phyloP scores from a whole-genome alignment of 1,140 invertebrate genomes.

The Idris sp. region DNA sequence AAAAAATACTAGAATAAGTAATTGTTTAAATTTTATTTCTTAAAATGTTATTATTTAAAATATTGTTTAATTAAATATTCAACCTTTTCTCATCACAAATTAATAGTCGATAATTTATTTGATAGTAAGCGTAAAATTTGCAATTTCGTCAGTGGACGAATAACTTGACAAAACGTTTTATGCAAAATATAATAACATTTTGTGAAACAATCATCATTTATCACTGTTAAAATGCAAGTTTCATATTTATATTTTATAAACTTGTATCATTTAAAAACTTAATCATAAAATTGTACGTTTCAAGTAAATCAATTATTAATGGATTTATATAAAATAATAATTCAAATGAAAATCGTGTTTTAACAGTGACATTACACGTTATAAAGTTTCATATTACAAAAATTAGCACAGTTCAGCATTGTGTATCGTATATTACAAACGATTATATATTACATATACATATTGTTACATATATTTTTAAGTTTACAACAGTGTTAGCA shows the following conservation, averaged over 20 bases:
- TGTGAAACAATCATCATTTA: constrained; percentile 34
- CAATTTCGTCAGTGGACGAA: constrained; percentile 47
- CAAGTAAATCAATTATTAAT: too few species aligned
- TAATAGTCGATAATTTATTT: constrained; percentile 22
- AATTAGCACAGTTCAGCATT: constrained; percentile 22
- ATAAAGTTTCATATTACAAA: constrained; percentile 16
- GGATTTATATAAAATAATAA: not conserved
- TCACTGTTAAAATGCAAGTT: constrained; percentile 17
- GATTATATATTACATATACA: constrained; percentile 14
- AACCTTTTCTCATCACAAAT: constrained; percentile 10
- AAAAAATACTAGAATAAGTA: too few species aligned
- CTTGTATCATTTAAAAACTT: too few species aligned
- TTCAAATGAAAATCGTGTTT: constrained; percentile 5
- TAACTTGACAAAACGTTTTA: constrained; percentile 57
- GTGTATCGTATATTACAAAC: constrained; percentile 32
- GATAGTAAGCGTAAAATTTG: constrained; percentile 57
- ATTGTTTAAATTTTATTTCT: not conserved
- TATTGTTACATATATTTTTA: constrained; percentile 21
- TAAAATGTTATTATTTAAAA: not conserved
- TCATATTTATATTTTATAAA: not conserved
- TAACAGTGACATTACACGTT: constrained; percentile 13
- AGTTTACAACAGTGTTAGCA: constrained; percentile 40
- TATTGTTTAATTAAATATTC: constrained; percentile 13
- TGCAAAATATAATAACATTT: constrained; percentile 59
- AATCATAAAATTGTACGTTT: too few species aligned